Conservation (phyloP, 1,140 invertebrate genomes). For the Mactra quadrangularis region DNA sequence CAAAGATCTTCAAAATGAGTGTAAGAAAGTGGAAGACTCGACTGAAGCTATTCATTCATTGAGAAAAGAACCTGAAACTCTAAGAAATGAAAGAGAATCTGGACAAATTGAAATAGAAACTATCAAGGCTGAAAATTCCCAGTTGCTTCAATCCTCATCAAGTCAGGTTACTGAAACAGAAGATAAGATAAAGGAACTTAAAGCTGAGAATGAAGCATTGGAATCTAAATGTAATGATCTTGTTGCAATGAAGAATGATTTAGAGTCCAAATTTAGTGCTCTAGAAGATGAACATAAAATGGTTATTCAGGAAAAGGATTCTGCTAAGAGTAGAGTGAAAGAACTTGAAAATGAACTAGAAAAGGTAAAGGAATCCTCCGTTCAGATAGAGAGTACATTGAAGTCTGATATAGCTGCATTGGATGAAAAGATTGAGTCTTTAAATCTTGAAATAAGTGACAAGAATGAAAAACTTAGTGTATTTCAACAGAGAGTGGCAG, state of each 20-base stretch:
- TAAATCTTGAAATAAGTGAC: too few relatives aligned
- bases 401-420: neutral
- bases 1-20: slow-evolving; percentile 20
- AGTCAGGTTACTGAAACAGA: slow-evolving; percentile 32
- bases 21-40: slow-evolving; percentile 77
- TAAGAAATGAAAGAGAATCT: slow-evolving; percentile 38
- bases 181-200: slow-evolving; percentile 7
- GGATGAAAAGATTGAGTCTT: neutral
- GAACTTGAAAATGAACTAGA: slow-evolving; percentile 16
- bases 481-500: neutral
- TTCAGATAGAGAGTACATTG: neutral
- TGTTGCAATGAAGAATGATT: neutral
- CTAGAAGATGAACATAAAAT: neutral
- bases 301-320: neutral
- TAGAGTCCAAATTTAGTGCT: neutral
- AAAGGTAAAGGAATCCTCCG: neutral
- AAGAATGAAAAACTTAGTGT: too few relatives aligned
- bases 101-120: slow-evolving; percentile 35
- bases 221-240: too few relatives aligned
- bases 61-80: slow-evolving; percentile 18
- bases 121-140: slow-evolving; percentile 34
- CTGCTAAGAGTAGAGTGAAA: slow-evolving; percentile 5
- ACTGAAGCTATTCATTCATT: neutral
- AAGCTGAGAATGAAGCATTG: too few relatives aligned
- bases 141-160: slow-evolving; percentile 30